phyloP scores from a whole-genome alignment of 2,113 vertebrate genomes.

The Dicerorhinus sumatrensis region DNA sequence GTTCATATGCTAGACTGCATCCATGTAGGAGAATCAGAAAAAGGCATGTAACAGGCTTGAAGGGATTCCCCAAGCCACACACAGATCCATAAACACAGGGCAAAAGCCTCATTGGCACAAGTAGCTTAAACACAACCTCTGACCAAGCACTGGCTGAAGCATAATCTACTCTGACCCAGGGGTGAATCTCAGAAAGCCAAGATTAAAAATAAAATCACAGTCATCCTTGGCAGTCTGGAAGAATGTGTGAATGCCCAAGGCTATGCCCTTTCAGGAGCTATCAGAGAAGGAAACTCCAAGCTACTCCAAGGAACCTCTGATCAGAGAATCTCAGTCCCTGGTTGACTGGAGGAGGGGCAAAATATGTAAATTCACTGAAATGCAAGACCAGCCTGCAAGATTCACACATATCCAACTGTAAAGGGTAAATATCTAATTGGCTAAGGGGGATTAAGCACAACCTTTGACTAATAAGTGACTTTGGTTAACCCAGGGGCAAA shows the following conservation, averaged over 20 bases:
- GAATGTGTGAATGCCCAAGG: not conserved
- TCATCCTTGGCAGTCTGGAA: not conserved
- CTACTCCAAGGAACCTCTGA: not conserved
- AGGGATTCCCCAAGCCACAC: not conserved
- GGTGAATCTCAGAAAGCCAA: not conserved
- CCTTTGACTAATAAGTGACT: not conserved
- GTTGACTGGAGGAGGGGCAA: not conserved
- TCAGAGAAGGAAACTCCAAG: not conserved
- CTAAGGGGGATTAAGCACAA: not conserved
- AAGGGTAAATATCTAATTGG: not conserved
- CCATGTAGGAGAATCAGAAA: not conserved
- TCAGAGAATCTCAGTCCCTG: not conserved
- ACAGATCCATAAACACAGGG: not conserved
- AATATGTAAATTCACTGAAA: not conserved
- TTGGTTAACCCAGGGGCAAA: not conserved
- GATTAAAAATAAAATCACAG: slow-evolving; percentile 35
- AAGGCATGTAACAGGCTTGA: not conserved
- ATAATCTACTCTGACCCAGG: not conserved
- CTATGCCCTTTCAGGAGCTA: not conserved
- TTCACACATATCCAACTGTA: not conserved
- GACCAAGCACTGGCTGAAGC: slow-evolving; percentile 1
- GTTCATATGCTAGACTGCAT: not conserved
- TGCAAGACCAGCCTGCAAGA: not conserved
- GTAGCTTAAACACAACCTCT: slow-evolving; percentile 6
- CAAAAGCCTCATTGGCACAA: not conserved